A percentile compares a stretch with the other conserved stretches of the same genome.
phyloP scores from a whole-genome alignment of 2,888 invertebrate species.

The Listrodromus nycthemerus region DNA sequence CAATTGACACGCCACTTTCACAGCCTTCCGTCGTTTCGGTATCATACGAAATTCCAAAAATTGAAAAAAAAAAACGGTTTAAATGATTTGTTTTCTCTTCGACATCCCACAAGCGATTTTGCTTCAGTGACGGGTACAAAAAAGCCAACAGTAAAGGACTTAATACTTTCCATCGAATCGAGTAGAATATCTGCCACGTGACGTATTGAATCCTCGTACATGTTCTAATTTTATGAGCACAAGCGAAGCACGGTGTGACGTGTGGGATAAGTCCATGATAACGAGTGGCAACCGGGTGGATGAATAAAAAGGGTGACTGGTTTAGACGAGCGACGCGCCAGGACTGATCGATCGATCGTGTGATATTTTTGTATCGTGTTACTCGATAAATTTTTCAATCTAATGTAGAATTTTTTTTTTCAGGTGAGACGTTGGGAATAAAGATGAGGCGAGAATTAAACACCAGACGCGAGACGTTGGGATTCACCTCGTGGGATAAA shows the following conservation, averaged over 20 bases:
- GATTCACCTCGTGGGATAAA: constrained; percentile 38
- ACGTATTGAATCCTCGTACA: constrained; percentile 4
- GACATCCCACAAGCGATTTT: no score
- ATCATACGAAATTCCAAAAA: neutral
- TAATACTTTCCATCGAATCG: neutral
- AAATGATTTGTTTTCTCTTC: no score
- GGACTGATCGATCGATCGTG: constrained; percentile 26
- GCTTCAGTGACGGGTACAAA: neutral
- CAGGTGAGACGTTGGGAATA: neutral
- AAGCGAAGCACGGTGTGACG: neutral
- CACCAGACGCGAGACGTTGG: constrained; percentile 28
- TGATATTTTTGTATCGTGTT: neutral
- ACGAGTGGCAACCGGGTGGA: neutral
- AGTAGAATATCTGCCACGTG: neutral
- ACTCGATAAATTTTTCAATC: neutral
- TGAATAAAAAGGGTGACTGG: neutral
- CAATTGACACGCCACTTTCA: no score
- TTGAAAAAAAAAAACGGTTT: no score
- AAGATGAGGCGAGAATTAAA: constrained; percentile 5
- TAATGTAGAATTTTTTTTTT: neutral
- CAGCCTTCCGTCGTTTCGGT: no score
- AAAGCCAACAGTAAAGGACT: neutral
- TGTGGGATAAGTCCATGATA: constrained; percentile 17
- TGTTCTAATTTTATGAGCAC: constrained; percentile 8
- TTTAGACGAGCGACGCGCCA: neutral